Conservation (phyloP, 1,140 invertebrate genomes). For the Solenopsis invicta region DNA sequence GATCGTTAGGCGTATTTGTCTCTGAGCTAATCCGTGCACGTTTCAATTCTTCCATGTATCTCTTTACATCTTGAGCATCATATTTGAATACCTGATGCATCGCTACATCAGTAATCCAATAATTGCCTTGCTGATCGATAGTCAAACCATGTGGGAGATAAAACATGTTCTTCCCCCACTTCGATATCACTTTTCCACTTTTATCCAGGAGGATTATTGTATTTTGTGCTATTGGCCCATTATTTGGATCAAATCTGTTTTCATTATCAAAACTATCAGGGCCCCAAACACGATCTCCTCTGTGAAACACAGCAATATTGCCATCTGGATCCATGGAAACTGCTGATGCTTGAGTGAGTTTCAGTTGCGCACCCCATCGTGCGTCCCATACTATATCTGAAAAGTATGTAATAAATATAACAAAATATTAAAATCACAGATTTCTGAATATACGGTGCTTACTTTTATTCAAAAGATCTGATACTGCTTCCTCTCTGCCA, state of each 20-base stretch:
- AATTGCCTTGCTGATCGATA: slow-evolving; percentile 93
- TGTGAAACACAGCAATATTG: slow-evolving; percentile 94
- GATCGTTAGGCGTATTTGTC: slow-evolving; percentile 7
- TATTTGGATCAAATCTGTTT: slow-evolving; percentile 89
- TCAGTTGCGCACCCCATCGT: slow-evolving; percentile 88
- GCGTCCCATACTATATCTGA: slow-evolving; percentile 83
- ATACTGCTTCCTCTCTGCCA: neutral
- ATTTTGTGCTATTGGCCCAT: slow-evolving; percentile 91
- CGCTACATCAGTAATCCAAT: slow-evolving; percentile 97
- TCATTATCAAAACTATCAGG: slow-evolving; percentile 89
- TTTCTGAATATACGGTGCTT: slow-evolving; percentile 12
- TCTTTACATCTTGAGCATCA: slow-evolving; percentile 84
- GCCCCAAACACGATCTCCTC: slow-evolving; percentile 92
- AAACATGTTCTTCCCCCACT: slow-evolving; percentile 95
- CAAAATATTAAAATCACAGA: neutral
- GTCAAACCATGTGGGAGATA: slow-evolving; percentile 98
- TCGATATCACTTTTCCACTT: slow-evolving; percentile 90
- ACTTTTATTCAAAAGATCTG: slow-evolving; percentile 72
- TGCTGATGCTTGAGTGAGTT: slow-evolving; percentile 93
- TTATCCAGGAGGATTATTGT: slow-evolving; percentile 92
- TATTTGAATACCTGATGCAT: slow-evolving; percentile 97
- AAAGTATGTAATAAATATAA: slow-evolving; percentile 26
- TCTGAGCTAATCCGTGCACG: slow-evolving; percentile 17
- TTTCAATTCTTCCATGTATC: slow-evolving; percentile 58
- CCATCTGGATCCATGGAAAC: slow-evolving; percentile 92